Base-by-base conservation (phyloP, 2,888 invertebrate genomes). In the Empis livida region DNA sequence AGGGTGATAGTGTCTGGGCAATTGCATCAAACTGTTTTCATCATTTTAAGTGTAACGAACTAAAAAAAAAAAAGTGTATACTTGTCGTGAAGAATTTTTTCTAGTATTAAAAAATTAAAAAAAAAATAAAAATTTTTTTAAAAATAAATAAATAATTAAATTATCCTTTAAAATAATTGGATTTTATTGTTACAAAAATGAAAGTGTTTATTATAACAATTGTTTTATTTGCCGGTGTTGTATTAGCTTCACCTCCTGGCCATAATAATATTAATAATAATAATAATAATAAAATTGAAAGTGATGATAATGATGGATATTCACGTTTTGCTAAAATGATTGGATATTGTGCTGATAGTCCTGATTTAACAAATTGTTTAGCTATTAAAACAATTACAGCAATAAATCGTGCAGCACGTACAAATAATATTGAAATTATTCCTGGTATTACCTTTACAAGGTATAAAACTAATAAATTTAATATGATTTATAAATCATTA, bases 391-490 rank as follows among this genome's bases (percentile, higher is more conserved):
- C 77, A 32, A 71, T 75, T 51, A 72, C 72, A 42, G 71, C 72
- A 43, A 55, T 80, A 47, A 71, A 76, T 54, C 72, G 75, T 47
- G 76, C 76, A 1, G 69, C 76, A 41, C 71, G 74, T 51, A 73
- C 75, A 54, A 70, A 70, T 55, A 71, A 73, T 57, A 69, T 82
- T 50, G 71, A 76, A 50, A 56, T 81, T 45, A 49, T 75, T 52
- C 74, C 76, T 42, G 81, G 81, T 49, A 64, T 81, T 47, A 69
- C 72, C 49, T 73, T 81, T 54, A 68, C 75, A 53, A 73, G 73
- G 72, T 74, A 69, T 61, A 62, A 5, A 2, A n/a, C 10, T 13
- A 13, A 35, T n/a, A 13, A 35, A 35, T n/a, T 5, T n/a, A 35
- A 35, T n/a, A 13, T 5, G 4, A 32, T 5, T 20, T 20, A 2